phyloP scores from a whole-genome alignment of 2,888 invertebrate species.

The Mylabris sibirica region DNA sequence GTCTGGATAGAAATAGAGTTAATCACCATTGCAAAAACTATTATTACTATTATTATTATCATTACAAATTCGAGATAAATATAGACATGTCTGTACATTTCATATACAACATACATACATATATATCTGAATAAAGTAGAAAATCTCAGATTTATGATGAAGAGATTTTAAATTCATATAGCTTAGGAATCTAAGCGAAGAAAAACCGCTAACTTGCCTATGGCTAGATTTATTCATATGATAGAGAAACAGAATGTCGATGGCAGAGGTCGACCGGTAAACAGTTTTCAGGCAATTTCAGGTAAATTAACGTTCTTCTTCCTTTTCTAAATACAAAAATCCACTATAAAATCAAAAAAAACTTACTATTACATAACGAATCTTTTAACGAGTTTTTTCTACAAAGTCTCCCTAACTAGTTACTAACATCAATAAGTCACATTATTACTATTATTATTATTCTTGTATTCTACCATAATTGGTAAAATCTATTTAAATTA shows the following conservation, averaged over 20 bases:
- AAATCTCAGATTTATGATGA: conserved; percentile 5
- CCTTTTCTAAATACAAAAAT: neutral
- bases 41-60: too few relatives aligned
- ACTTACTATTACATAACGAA: neutral
- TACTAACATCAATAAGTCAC: neutral
- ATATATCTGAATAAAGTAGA: neutral
- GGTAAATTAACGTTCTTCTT: neutral
- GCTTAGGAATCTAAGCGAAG: neutral
- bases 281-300: conserved; percentile 6
- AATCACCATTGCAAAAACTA: neutral
- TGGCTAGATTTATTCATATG: conserved; percentile 13
- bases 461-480: neutral
- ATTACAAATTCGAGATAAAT: neutral
- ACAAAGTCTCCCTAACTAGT: neutral
- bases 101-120: neutral
- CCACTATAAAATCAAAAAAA: neutral
- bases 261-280: conserved; percentile 12
- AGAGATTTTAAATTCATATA: neutral
- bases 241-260: conserved; percentile 12
- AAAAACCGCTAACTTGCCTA: conserved; percentile 11
- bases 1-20: neutral
- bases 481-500: neutral
- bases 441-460: neutral
- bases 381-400: neutral
- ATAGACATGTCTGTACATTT: neutral